These are phyloP conservation scores for Apantesis nais DNA, from an alignment of 2,888 invertebrate genomes.

Conservation along the genomic window DNA sequence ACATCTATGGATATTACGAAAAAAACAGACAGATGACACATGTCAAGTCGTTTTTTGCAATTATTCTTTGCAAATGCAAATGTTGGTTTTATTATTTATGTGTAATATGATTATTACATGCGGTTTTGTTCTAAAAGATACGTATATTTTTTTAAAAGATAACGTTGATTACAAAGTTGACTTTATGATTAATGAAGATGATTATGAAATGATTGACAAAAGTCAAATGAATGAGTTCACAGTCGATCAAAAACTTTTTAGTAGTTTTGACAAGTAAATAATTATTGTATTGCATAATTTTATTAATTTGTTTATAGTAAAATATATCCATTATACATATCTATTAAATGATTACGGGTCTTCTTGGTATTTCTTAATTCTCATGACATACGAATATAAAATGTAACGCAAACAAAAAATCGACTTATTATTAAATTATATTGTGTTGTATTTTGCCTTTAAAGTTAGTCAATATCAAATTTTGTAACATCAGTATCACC, in stretches of 20 bases:
- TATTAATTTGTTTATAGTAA: neutral
- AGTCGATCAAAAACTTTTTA: slow-evolving; percentile 39
- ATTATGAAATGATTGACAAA: slow-evolving; percentile 56
- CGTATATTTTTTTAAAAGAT: slow-evolving; percentile 49
- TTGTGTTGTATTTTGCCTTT: too few relatives aligned
- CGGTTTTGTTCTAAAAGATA: slow-evolving; percentile 42
- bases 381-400: neutral
- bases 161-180: slow-evolving; percentile 57
- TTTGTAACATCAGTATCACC: too few relatives aligned
- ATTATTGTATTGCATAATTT: neutral
- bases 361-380: neutral
- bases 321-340: neutral
- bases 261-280: slow-evolving; percentile 49
- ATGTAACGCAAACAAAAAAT: too few relatives aligned
- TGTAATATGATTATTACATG: slow-evolving; percentile 28
- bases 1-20: neutral
- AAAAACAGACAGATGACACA: neutral
- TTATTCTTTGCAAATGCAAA: slow-evolving; percentile 9
- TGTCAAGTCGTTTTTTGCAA: neutral
- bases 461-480: too few relatives aligned
- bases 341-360: neutral
- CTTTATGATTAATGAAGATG: slow-evolving; percentile 51
- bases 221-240: slow-evolving; percentile 35
- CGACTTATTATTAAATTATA: too few relatives aligned
- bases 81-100: slow-evolving; percentile 38